phyloP scores from a whole-genome alignment of 2,888 invertebrate species.

The Ferdinandea cuprea region DNA sequence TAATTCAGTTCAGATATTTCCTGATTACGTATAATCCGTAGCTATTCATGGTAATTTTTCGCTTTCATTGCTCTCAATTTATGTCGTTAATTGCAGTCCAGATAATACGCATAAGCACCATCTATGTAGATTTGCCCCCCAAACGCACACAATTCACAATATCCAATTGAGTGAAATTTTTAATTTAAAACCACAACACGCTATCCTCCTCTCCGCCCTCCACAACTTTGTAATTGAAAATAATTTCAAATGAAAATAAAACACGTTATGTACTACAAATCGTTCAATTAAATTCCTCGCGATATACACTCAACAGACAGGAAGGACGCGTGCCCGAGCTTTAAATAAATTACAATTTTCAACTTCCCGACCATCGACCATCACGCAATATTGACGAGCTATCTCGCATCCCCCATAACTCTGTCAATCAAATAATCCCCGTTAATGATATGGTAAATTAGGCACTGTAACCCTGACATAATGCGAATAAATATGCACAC shows the following conservation, averaged over 20 bases:
- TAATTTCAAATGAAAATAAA: slow-evolving; percentile 14
- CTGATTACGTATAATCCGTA: slow-evolving; percentile 23
- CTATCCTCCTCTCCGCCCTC: not conserved
- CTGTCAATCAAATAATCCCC: slow-evolving; percentile 39
- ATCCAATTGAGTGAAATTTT: slow-evolving; percentile 30
- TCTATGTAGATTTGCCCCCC: slow-evolving; percentile 1
- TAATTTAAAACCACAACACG: slow-evolving; percentile 37
- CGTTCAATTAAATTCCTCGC: not conserved
- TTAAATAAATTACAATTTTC: slow-evolving; percentile 24
- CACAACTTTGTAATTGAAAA: slow-evolving; percentile 5
- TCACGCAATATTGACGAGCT: slow-evolving; percentile 12
- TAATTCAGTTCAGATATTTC: slow-evolving; percentile 7
- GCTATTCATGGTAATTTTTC: slow-evolving; percentile 29
- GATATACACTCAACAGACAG: not conserved
- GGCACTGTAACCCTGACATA: slow-evolving; percentile 33
- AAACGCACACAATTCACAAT: not conserved
- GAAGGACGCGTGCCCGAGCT: not conserved
- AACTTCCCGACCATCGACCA: not conserved
- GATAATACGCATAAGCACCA: not conserved
- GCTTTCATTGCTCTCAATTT: slow-evolving; percentile 19
- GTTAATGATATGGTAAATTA: slow-evolving; percentile 52
- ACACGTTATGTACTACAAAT: not conserved
- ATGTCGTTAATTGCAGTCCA: slow-evolving; percentile 25
- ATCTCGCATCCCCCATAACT: slow-evolving; percentile 22
- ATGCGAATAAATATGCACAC: slow-evolving; percentile 33